Evolutionary conservation across 2,888 invertebrate genomes (phyloP).

Genomic region (Dynastes tityus): DNA sequence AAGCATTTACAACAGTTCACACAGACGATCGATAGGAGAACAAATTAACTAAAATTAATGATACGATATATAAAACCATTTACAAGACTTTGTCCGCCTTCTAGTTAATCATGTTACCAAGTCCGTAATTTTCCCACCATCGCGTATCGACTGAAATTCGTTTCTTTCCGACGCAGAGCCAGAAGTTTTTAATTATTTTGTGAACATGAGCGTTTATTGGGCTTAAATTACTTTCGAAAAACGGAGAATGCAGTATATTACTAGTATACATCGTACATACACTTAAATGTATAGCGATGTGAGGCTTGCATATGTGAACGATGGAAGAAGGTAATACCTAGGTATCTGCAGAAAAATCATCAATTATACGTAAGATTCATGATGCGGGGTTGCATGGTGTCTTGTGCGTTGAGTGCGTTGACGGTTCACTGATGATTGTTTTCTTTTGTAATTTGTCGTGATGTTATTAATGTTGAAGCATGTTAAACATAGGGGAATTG

Average conservation of each 20-base stretch:
- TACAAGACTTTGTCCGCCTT: conserved; percentile 66
- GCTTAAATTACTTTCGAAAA: conserved; percentile 35
- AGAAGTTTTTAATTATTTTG: conserved; percentile 38
- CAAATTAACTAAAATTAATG: conserved; percentile 66
- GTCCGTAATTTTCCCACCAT: conserved; percentile 65
- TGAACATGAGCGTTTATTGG: conserved; percentile 40
- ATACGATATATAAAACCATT: conserved; percentile 66
- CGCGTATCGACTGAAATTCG: conserved; percentile 64
- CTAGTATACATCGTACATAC: neutral
- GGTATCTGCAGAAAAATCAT: neutral
- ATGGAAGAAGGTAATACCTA: too few relatives aligned
- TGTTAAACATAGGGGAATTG: too few relatives aligned
- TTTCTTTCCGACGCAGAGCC: conserved; percentile 54
- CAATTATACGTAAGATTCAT: neutral
- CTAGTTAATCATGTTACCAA: conserved; percentile 68
- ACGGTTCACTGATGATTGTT: conserved; percentile 7
- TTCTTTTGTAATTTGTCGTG: conserved; percentile 1
- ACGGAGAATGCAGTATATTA: neutral
- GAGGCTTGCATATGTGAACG: neutral
- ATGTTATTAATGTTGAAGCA: conserved; percentile 10
- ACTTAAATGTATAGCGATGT: neutral
- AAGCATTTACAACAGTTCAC: neutral
- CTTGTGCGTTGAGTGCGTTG: neutral
- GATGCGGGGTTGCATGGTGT: neutral
- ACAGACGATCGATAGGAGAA: conserved; percentile 58